Evolutionary conservation across 2,888 invertebrate genomes (phyloP).

Genomic region (Tribolium freemani): DNA sequence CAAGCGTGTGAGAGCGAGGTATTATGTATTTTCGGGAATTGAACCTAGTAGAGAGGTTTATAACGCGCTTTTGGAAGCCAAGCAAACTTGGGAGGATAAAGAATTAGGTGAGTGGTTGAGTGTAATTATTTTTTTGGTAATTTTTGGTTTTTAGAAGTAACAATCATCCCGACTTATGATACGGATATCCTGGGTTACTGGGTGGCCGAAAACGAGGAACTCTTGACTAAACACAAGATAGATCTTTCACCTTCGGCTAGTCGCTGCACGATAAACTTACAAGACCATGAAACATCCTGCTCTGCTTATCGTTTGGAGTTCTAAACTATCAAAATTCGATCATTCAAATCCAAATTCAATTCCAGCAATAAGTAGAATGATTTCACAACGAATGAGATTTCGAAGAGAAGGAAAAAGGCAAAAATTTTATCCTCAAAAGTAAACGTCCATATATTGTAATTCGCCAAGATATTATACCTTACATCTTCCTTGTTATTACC

Average conservation of each 20-base stretch:
- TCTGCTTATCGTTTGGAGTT: slow-evolving; percentile 98
- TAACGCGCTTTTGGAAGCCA: slow-evolving; percentile 93
- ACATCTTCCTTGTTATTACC: slow-evolving; percentile 53
- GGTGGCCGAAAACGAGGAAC: slow-evolving; percentile 96
- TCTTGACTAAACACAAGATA: slow-evolving; percentile 90
- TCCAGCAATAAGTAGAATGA: slow-evolving; percentile 39
- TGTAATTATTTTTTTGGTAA: not conserved
- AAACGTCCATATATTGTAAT: slow-evolving; percentile 44
- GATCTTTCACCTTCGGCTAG: slow-evolving; percentile 97
- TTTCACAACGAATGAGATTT: slow-evolving; percentile 45
- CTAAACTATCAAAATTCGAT: slow-evolving; percentile 70
- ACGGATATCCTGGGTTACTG: slow-evolving; percentile 96
- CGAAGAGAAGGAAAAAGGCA: slow-evolving; percentile 30
- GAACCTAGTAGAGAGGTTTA: slow-evolving; percentile 95
- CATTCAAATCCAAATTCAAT: slow-evolving; percentile 12
- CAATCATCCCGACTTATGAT: slow-evolving; percentile 98
- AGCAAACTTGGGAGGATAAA: slow-evolving; percentile 97
- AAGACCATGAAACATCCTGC: slow-evolving; percentile 98
- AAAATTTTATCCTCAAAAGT: slow-evolving; percentile 38
- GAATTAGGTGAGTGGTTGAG: slow-evolving; percentile 78
- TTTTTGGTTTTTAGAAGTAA: slow-evolving; percentile 79
- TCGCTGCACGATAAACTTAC: slow-evolving; percentile 96
- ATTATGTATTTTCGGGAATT: slow-evolving; percentile 96
- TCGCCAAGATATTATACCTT: slow-evolving; percentile 43
- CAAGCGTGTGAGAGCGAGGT: slow-evolving; percentile 90